A percentile compares a stretch with the other conserved stretches of the same genome.
Conservation (phyloP, 2,113 vertebrate genomes). For the Dipodomys ordii region DNA sequence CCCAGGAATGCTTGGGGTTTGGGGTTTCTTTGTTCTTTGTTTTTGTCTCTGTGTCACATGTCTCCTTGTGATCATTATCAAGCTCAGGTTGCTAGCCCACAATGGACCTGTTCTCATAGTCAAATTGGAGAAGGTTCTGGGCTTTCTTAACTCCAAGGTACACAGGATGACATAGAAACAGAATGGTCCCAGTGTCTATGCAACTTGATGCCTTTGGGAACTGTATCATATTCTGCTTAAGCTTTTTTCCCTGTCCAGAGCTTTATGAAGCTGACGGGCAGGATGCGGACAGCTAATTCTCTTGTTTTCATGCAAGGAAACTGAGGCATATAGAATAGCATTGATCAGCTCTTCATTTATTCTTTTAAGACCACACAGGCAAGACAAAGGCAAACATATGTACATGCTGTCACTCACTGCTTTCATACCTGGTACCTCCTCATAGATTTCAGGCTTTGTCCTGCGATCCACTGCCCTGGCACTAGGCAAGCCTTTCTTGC, state of each 20-base stretch:
- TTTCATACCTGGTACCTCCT: not conserved
- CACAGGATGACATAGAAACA: not conserved
- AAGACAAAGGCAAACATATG: not conserved
- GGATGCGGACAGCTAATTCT: not conserved
- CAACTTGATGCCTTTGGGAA: not conserved
- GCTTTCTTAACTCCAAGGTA: not conserved
- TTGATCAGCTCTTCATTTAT: not conserved
- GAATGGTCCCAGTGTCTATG: not conserved
- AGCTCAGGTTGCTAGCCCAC: not conserved
- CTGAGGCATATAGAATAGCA: not conserved
- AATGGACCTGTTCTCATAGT: not conserved
- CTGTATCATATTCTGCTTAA: not conserved
- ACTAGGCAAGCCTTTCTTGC: not conserved
- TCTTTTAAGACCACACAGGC: not conserved
- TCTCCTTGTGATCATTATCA: not conserved
- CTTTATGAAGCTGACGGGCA: not conserved
- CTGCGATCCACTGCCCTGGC: not conserved
- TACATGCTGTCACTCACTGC: rapidly evolving
- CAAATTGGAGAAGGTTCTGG: not conserved
- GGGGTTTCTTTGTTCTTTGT: not conserved
- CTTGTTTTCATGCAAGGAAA: not conserved
- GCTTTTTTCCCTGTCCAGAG: not conserved
- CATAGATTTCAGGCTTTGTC: not conserved
- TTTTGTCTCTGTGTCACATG: slow-evolving; percentile 9
- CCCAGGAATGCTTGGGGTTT: not conserved